A percentile compares a stretch with the other conserved stretches of the same genome.
These are phyloP conservation scores for Murina feae DNA, from an alignment of 2,113 vertebrate genomes.

Conservation along the genomic window DNA sequence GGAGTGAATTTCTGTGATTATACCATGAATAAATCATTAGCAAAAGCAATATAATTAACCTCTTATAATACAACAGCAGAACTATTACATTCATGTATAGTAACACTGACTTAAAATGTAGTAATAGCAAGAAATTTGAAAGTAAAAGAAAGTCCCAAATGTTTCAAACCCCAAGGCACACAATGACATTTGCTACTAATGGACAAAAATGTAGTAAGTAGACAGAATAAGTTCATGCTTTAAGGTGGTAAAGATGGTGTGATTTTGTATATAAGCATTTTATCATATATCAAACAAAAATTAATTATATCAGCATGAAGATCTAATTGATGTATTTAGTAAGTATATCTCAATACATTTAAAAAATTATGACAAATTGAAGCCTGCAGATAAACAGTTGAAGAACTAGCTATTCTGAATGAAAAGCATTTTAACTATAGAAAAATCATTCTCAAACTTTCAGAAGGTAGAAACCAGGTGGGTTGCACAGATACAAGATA, in stretches of 20 bases:
- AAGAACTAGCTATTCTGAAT: not conserved
- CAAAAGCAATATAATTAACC: slow-evolving; percentile 78
- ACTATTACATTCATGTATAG: slow-evolving; percentile 64
- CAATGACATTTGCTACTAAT: slow-evolving; percentile 51
- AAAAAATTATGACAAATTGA: not conserved
- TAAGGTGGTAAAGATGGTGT: slow-evolving; percentile 30
- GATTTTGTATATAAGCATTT: not conserved
- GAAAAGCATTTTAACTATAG: slow-evolving; percentile 11
- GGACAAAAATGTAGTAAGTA: slow-evolving; percentile 57
- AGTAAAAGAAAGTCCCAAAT: slow-evolving; percentile 67
- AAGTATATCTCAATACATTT: not conserved
- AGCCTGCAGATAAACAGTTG: not conserved
- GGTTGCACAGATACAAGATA: slow-evolving; percentile 61
- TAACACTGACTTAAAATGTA: slow-evolving; percentile 64
- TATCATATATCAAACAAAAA: not conserved
- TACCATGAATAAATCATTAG: slow-evolving; percentile 80
- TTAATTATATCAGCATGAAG: not conserved
- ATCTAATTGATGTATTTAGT: not conserved
- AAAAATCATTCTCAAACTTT: slow-evolving; percentile 59
- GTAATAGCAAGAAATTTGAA: slow-evolving; percentile 61
- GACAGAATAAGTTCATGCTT: slow-evolving; percentile 44
- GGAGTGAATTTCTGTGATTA: slow-evolving; percentile 78
- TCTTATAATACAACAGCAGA: slow-evolving; percentile 66
- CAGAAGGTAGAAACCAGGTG: slow-evolving; percentile 59
- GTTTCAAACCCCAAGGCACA: slow-evolving; percentile 44